Evolutionary conservation across 92 coral and sea anemone species (phyloP), one percentile per base, ranked within the genome.

Genomic region (Epizoanthus ramosus): DNA sequence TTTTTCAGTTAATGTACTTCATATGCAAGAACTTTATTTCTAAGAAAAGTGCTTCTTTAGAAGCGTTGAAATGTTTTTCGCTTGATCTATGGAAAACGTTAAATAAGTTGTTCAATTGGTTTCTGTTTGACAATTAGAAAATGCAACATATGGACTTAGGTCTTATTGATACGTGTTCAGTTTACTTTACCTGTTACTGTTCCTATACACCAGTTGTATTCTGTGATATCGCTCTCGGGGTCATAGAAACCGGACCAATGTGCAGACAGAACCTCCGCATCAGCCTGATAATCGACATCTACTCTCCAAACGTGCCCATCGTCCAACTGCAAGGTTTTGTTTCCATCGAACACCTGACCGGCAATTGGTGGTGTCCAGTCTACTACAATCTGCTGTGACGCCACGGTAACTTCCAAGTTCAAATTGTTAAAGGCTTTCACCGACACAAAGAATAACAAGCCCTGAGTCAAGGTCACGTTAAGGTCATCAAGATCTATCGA

Each of bases 131-230:
- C 54, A 50, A 50, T 50, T 50, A 50, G 3, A 50, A 50, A 50
- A 3, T 37, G 43, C 43, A 37, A 28, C 31, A 43, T 43, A 64
- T 25, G 21, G 81, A 28, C 66, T 57, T 21, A 68, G 50, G 16
- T 68, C 7, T 22, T 68, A 71, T 45, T 17, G 19, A 16, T 28
- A 28, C 31, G 31, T 28, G 31, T 24, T 3, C n/a, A n/a, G n/a
- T 33, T 19, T 54, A 43, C 12, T 24, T 83, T 79, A 93, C 98
- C 98, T 86, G 92, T 79, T 53, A 85, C 67, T 71, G 88, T 82
- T 60, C 98, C 98, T 69, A 92, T 67, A 71, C 98, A 94, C 90
- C 92, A 94, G 31, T 52, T 75, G 35, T 94, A 94, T 59, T 94
- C 94, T 77, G 73, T 85, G 31, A 94, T 84, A 39, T 75, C 92